Evolutionary conservation across 1,140 invertebrate genomes (phyloP).

Genomic region (Brachionus rubens): DNA sequence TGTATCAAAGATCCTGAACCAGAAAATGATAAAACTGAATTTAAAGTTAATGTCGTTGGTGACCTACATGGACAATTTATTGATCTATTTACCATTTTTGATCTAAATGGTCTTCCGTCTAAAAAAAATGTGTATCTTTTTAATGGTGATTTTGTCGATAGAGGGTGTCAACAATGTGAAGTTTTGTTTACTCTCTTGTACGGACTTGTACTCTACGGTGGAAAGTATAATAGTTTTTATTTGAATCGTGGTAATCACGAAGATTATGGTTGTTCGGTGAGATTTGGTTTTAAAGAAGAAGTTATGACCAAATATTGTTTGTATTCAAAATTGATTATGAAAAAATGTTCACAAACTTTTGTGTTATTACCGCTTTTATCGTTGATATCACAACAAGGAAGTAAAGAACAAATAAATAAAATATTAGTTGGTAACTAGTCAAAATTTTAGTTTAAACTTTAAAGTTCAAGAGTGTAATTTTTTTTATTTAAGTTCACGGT

Average conservation of each 20-base stretch:
- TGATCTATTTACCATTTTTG: slow-evolving; percentile 47
- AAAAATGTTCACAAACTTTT: slow-evolving; percentile 37
- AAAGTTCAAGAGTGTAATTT: too few relatives aligned
- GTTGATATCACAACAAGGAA: slow-evolving; percentile 9
- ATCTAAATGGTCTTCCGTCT: slow-evolving; percentile 57
- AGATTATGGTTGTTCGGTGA: slow-evolving; percentile 77
- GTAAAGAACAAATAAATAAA: not conserved
- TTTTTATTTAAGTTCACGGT: slow-evolving; percentile 20
- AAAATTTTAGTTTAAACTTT: too few relatives aligned
- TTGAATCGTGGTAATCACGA: slow-evolving; percentile 47
- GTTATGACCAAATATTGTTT: slow-evolving; percentile 74
- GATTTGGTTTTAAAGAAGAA: slow-evolving; percentile 85
- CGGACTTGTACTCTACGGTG: slow-evolving; percentile 1
- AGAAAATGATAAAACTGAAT: slow-evolving; percentile 52
- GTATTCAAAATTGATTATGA: slow-evolving; percentile 45
- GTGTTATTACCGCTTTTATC: not conserved
- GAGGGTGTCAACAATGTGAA: slow-evolving; percentile 35
- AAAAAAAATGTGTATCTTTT: slow-evolving; percentile 84
- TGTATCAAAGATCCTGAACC: slow-evolving; percentile 11
- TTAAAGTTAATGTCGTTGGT: slow-evolving; percentile 73
- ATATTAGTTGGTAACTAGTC: slow-evolving; percentile 31
- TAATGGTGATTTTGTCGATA: slow-evolving; percentile 63
- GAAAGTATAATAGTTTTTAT: slow-evolving; percentile 40
- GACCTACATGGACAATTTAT: slow-evolving; percentile 45
- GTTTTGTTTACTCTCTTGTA: slow-evolving; percentile 16